These are phyloP conservation scores for Xenops minutus DNA, from an alignment of 2,797 vertebrate species.

Conservation along the genomic window DNA sequence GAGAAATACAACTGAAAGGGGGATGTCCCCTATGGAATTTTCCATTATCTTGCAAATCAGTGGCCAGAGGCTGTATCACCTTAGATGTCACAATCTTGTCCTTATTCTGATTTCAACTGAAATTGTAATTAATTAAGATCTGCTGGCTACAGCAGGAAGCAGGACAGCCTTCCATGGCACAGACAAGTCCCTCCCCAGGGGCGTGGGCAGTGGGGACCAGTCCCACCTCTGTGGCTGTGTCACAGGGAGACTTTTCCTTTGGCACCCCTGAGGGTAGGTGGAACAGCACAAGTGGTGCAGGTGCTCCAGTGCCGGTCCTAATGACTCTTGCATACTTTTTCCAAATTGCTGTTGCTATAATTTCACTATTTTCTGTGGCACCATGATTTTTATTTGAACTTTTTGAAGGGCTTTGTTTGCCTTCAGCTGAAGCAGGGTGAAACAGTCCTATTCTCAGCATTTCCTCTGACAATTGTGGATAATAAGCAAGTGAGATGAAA, in stretches of 20 bases:
- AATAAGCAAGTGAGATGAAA: background rate
- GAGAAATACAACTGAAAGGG: background rate
- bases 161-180: background rate
- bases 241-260: background rate
- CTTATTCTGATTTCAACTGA: background rate
- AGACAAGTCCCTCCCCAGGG: background rate
- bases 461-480: background rate
- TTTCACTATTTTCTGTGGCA: background rate
- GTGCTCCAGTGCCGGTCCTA: background rate
- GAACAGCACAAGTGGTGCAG: background rate
- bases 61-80: background rate
- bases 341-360: background rate
- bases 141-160: background rate
- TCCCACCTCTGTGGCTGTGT: background rate
- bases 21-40: background rate
- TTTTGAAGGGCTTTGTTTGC: background rate
- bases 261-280: rapidly evolving
- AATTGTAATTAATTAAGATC: background rate
- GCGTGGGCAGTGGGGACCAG: rapidly evolving
- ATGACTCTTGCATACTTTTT: background rate
- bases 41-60: background rate
- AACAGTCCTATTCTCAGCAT: background rate
- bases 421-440: background rate
- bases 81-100: background rate
- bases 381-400: background rate